Evolutionary conservation across 2,888 invertebrate genomes (phyloP).

Genomic region (Lamellibrachia satsuma): DNA sequence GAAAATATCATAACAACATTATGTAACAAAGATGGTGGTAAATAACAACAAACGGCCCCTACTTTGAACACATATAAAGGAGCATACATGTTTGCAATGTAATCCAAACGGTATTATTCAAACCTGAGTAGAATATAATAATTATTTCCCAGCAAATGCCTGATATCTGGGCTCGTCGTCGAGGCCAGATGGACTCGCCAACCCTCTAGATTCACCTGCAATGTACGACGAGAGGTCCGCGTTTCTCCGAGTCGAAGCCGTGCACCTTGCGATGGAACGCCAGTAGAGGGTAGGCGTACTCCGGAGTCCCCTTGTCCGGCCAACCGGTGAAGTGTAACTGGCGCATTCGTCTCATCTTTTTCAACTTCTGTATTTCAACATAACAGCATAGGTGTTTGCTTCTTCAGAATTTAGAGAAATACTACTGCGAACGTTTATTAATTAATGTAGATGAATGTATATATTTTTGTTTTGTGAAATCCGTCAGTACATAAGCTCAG

Average conservation of each 20-base stretch:
- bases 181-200: background rate
- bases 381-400: background rate
- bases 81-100: background rate
- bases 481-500: background rate
- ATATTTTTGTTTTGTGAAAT: background rate
- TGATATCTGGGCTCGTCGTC: background rate
- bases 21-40: background rate
- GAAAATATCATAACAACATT: background rate
- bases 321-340: background rate
- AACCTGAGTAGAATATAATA: background rate
- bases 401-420: background rate
- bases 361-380: background rate
- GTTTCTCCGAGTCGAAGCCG: constrained; percentile 17
- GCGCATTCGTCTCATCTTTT: background rate
- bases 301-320: background rate
- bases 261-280: background rate
- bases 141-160: too few species aligned
- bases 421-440: background rate
- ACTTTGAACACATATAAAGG: background rate
- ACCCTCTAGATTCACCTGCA: background rate
- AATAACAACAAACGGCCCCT: background rate
- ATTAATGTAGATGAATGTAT: background rate
- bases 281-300: background rate
- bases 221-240: background rate
- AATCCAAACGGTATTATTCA: background rate